These are phyloP conservation scores for Matsumyia berberina DNA, from an alignment of 2,888 invertebrate species.

Conservation along the genomic window DNA sequence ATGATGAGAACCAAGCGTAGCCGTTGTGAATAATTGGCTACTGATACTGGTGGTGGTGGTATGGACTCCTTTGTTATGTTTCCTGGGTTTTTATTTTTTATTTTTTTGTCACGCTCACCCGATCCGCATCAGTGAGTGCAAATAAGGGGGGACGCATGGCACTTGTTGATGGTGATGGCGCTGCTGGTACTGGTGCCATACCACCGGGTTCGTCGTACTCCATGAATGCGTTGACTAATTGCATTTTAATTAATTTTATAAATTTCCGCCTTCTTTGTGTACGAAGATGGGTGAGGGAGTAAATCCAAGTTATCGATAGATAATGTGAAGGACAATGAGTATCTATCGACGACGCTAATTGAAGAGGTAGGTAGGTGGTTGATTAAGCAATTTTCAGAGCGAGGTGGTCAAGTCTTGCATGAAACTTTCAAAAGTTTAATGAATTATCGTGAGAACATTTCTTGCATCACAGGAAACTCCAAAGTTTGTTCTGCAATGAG, in stretches of 20 bases:
- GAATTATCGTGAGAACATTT: too few relatives aligned
- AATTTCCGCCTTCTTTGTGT: constrained; percentile 25
- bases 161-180: constrained; percentile 54
- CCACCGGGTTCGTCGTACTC: constrained; percentile 25
- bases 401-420: too few relatives aligned
- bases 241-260: constrained; percentile 55
- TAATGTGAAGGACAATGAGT: not conserved
- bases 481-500: too few relatives aligned
- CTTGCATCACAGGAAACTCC: too few relatives aligned
- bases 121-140: constrained; percentile 42
- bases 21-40: constrained; percentile 57
- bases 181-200: not conserved
- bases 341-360: not conserved
- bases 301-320: not conserved
- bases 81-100: not conserved
- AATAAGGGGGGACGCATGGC: constrained; percentile 36
- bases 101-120: constrained; percentile 19
- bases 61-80: constrained; percentile 17
- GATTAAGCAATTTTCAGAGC: too few relatives aligned
- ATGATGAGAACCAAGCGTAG: constrained; percentile 39
- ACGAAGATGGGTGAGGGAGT: not conserved
- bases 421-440: too few relatives aligned
- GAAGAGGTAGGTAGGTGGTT: not conserved
- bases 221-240: constrained; percentile 44
- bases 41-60: constrained; percentile 19